Base-by-base conservation (phyloP, 2,888 invertebrate species). In the Prosapia bicincta region DNA sequence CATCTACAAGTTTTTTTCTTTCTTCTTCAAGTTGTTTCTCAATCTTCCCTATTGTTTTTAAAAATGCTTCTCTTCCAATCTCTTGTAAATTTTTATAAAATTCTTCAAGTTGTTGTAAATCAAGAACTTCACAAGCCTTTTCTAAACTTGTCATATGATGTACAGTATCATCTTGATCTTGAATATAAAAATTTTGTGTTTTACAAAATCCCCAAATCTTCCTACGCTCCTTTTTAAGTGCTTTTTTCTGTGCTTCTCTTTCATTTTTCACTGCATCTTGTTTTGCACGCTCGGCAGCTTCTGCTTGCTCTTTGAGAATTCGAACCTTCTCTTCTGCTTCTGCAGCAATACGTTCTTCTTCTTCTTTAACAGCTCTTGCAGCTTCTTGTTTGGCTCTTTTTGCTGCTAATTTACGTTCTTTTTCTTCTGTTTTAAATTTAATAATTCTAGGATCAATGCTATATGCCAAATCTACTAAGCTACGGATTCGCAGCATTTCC, bases 391-490 rank as follows among this genome's bases (percentile, higher is more conserved):
- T 93, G 0, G 98, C 98, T 80, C 92, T 88, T 84, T 98, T 98
- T 0, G 92, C 92, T 3, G 96, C 97, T 71, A 93, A 85, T 85
- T 97, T 98, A 80, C 90, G 91, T 81, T 97, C 95, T 83, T 95
- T 96, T 80, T 98, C 98, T 75, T 97, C 96, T 81, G 96, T 96
- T 83, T 96, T 97, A 85, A 98, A 98, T 81, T 91, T 91, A 75
- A 90, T 91, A 82, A 99, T 96, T 81, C 99, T 88, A 0, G 98
- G 98, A 86, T 99, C 99, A 83, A 93, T 91, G 80, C 92, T 90
- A 85, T 99, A 99, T 0, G 98, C 97, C 84, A 95, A 88, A 83
- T 99, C 99, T 71, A 99, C 97, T 74, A 99, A 87, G 68, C 90
- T 89, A 15, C 99, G 88, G 81, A 99, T 93, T 80, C 99, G 88